phyloP scores from a whole-genome alignment of 2,888 invertebrate species.

The Bruchidius siliquastri region DNA sequence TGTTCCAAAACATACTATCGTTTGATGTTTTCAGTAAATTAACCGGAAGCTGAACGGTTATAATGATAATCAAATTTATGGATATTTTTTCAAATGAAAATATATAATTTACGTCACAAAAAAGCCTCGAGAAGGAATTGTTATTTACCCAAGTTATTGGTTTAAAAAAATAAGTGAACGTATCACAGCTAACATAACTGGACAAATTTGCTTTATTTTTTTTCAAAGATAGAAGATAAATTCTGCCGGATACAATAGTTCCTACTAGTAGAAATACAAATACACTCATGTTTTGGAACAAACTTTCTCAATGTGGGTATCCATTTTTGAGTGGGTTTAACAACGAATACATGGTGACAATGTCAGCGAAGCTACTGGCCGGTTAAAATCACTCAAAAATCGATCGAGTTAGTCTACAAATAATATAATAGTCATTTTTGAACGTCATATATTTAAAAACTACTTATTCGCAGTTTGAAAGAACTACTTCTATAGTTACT shows the following conservation, averaged over 20 bases:
- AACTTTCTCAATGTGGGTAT: not conserved
- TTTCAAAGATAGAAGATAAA: too few relatives aligned
- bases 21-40: too few relatives aligned
- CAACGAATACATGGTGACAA: not conserved
- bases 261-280: not conserved
- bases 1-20: not conserved
- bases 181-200: too few relatives aligned
- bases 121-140: too few relatives aligned
- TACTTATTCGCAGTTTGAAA: not conserved
- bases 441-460: not conserved
- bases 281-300: not conserved
- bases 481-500: not conserved
- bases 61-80: too few relatives aligned
- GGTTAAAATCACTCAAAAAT: not conserved
- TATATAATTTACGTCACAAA: too few relatives aligned
- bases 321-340: not conserved
- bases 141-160: too few relatives aligned
- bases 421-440: not conserved
- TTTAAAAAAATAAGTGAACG: too few relatives aligned
- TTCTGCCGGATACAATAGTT: too few relatives aligned
- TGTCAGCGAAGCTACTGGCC: not conserved
- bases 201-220: too few relatives aligned
- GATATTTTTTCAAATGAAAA: too few relatives aligned
- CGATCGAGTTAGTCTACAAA: not conserved
- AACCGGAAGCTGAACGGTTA: too few relatives aligned